These are phyloP conservation scores for Myotis findleyi DNA, from an alignment of 2,797 vertebrate species.

Conservation along the genomic window DNA sequence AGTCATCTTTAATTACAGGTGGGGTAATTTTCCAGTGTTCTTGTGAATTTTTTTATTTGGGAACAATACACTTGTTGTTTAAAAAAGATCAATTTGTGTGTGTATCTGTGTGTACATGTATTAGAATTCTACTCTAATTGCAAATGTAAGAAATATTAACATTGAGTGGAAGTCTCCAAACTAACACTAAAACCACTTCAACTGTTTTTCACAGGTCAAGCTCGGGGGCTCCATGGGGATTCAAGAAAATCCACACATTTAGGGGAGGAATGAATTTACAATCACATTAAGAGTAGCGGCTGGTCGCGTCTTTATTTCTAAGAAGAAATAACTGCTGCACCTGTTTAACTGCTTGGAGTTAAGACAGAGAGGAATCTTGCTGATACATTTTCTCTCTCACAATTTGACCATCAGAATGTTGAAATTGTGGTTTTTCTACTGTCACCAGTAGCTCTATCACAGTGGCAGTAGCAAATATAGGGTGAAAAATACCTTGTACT, in stretches of 20 bases:
- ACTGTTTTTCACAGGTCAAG: neutral
- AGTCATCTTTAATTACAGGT: neutral
- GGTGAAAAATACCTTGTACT: neutral
- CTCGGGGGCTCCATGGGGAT: neutral
- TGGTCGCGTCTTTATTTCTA: constrained; percentile 34
- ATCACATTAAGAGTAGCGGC: neutral
- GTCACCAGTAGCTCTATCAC: neutral
- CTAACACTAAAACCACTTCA: neutral
- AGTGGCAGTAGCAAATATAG: neutral
- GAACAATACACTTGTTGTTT: neutral
- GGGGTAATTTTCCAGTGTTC: neutral
- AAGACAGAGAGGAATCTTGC: neutral
- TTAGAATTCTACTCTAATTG: neutral
- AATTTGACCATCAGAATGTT: neutral
- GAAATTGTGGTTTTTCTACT: neutral
- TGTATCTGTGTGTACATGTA: neutral
- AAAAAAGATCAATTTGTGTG: neutral
- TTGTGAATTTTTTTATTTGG: neutral
- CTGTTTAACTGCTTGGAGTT: neutral
- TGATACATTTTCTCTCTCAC: neutral
- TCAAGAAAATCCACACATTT: constrained; percentile 11
- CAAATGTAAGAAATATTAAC: neutral
- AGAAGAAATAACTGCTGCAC: neutral
- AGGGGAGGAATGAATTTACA: constrained; percentile 47
- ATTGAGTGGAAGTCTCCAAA: neutral